Conservation (phyloP, 2,888 invertebrate genomes). For the Aphodius granarius region DNA sequence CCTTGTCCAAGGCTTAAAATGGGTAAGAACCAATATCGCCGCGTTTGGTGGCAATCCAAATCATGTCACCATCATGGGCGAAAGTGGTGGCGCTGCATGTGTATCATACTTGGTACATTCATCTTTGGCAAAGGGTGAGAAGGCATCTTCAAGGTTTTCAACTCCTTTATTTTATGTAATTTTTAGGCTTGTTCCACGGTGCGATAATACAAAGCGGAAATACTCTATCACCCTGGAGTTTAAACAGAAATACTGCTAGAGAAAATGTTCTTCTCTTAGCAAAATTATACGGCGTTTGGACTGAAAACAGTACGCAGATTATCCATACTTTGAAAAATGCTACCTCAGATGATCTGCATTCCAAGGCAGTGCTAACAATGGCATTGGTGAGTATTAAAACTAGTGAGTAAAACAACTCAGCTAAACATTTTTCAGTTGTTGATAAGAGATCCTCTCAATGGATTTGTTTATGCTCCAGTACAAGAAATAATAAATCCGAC, state of each 20-base stretch:
- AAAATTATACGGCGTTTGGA: not conserved
- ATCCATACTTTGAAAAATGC: slow-evolving; percentile 33
- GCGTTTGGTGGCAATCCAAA: slow-evolving; percentile 24
- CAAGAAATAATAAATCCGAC: slow-evolving; percentile 41
- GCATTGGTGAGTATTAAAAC: not conserved
- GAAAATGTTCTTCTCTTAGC: slow-evolving; percentile 33
- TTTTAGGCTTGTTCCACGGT: slow-evolving; percentile 23
- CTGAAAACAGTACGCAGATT: slow-evolving; percentile 24
- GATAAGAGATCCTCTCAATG: slow-evolving; percentile 30
- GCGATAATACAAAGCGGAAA: slow-evolving; percentile 26
- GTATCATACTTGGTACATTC: slow-evolving; percentile 16
- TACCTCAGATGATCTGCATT: slow-evolving; percentile 21
- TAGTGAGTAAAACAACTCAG: not conserved
- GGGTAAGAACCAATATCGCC: slow-evolving; percentile 23
- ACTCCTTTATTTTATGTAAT: not conserved
- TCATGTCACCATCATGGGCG: slow-evolving; percentile 21
- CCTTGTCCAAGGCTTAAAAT: slow-evolving; percentile 20
- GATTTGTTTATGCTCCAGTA: slow-evolving; percentile 41
- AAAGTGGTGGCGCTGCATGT: slow-evolving; percentile 21
- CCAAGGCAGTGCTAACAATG: not conserved
- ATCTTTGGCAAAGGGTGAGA: slow-evolving; percentile 14
- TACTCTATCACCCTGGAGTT: slow-evolving; percentile 19
- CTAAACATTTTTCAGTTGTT: slow-evolving; percentile 2
- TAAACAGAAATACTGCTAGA: slow-evolving; percentile 31
- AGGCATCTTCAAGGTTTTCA: not conserved